These are phyloP conservation scores for Agonopterix subpropinquella DNA, from an alignment of 2,888 invertebrate species.

Conservation along the genomic window DNA sequence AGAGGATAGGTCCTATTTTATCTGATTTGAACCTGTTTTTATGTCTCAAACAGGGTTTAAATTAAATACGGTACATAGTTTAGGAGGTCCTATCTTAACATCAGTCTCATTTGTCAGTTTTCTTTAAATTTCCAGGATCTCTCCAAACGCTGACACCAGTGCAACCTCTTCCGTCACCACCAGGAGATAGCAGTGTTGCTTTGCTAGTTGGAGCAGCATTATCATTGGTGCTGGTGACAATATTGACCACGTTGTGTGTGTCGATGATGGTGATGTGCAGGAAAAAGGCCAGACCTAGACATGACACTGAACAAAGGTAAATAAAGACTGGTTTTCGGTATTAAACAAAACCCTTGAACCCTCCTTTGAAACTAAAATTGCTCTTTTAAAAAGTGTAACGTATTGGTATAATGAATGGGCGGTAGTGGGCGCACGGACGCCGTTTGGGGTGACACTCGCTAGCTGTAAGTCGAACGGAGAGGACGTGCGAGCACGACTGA, in stretches of 20 bases:
- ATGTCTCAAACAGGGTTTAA: too few species aligned
- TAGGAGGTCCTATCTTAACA: not conserved
- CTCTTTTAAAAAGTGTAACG: too few species aligned
- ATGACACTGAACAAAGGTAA: constrained; percentile 55
- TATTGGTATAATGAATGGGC: too few species aligned
- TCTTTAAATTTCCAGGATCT: constrained; percentile 34
- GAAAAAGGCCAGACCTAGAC: constrained; percentile 48
- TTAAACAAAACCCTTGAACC: too few species aligned
- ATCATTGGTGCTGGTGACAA: constrained; percentile 59
- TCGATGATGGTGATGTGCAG: constrained; percentile 64
- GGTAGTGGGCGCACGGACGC: too few species aligned
- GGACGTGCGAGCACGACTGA: too few species aligned
- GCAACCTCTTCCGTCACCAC: constrained; percentile 30
- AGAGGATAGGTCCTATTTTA: too few species aligned
- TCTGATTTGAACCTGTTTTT: too few species aligned
- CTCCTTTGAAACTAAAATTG: too few species aligned
- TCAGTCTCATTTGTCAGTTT: not conserved
- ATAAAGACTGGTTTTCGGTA: not conserved
- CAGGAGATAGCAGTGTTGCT: constrained; percentile 54
- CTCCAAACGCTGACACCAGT: constrained; percentile 64
- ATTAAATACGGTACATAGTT: too few species aligned
- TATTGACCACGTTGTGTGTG: constrained; percentile 63
- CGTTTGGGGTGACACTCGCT: too few species aligned
- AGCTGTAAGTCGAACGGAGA: too few species aligned
- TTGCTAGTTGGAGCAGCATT: constrained; percentile 59